Evolutionary conservation across 2,888 invertebrate genomes (phyloP), one percentile per base, ranked within the genome.

Genomic region (Rhyacophila evoluta): DNA sequence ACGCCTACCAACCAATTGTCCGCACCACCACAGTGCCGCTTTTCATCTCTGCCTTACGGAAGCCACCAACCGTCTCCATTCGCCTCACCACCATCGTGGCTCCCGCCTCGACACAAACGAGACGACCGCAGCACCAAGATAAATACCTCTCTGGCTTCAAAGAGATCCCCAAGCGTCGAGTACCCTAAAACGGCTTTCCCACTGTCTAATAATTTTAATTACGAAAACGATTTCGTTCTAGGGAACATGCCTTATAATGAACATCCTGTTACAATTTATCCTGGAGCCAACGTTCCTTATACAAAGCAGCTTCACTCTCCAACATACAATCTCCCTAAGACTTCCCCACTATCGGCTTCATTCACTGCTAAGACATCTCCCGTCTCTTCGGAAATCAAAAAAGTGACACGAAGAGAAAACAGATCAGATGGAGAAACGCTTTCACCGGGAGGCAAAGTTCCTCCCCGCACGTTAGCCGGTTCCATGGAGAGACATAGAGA

Each of bases 401-500:
- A 77, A 33, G 71, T 15, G 19, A 86, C 84, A 81, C 87, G 86
- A 36, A 69, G 78, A 83, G 88, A 87, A 82, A 85, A 83, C 78
- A 86, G 83, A 80, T 87, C 88, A 41, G 90, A 89, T 83, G 88
- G 87, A 68, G 83, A 83, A 79, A 86, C 87, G 85, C 84, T 89
- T 81, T 89, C 90, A 82, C 89, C 89, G 19, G 87, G 86, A 83
- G 85, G 85, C 85, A 91, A 92, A 89, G 86, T 92, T 85, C 93
- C 94, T 84, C 93, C 94, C 83, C 90, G 93, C 83, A 93, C 94
- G 84, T 90, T 93, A 85, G 92, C 93, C 81, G 92, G 91, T 85
- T 93, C 92, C 84, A 91, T 93, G 85, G 95, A 95, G 86, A 92
- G 94, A 84, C 95, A 95, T 88, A 93, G 95, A 85, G 95, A 95